A percentile compares a stretch with the other conserved stretches of the same genome.
Conservation (phyloP, 2,113 vertebrate species). For the Azemiops feae region DNA sequence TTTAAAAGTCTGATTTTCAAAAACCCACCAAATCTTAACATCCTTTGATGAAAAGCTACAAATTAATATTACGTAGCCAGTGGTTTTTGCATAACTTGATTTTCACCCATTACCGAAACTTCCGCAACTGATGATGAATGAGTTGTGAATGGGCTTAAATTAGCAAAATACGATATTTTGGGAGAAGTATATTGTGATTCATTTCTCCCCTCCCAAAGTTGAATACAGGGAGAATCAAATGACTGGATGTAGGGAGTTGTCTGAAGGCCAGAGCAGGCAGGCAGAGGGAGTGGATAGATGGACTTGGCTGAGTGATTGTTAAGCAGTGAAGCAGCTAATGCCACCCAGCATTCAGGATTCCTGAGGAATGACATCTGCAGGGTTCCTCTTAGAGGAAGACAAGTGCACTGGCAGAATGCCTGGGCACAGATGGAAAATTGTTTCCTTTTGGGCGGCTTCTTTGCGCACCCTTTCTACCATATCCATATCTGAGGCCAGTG, state of each 20-base stretch:
- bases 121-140: not conserved
- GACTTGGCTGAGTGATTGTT: not conserved
- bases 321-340: not conserved
- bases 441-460: not conserved
- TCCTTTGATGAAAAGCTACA: not conserved
- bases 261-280: not conserved
- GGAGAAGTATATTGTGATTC: not conserved
- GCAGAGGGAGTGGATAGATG: not conserved
- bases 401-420: not conserved
- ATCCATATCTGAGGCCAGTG: not conserved
- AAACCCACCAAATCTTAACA: not conserved
- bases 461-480: not conserved
- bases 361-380: conserved; percentile 10
- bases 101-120: not conserved
- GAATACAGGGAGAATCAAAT: not conserved
- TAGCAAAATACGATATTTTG: not conserved
- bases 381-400: conserved; percentile 4
- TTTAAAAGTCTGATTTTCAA: not conserved
- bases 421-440: not conserved
- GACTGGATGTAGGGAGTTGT: not conserved
- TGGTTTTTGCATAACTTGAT: not conserved
- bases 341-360: not conserved
- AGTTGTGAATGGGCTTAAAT: not conserved
- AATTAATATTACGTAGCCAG: not conserved
- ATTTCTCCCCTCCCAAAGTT: not conserved